phyloP scores from a whole-genome alignment of 2,113 vertebrate genomes.

The Carettochelys insculpta region DNA sequence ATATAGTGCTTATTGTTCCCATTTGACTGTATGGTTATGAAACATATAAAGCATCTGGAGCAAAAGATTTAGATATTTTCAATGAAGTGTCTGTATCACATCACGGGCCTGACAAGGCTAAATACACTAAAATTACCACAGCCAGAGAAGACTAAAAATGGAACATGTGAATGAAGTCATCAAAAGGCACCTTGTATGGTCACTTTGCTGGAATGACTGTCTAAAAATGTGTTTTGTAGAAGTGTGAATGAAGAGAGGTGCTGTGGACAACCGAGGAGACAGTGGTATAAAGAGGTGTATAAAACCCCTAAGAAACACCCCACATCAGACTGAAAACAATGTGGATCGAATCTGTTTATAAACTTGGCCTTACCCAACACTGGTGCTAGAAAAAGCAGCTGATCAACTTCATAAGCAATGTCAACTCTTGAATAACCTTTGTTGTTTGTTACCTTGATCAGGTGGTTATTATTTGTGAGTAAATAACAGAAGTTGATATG shows the following conservation, averaged over 20 bases:
- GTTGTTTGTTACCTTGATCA: too few species aligned
- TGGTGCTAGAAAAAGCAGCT: background rate
- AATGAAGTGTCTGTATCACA: background rate
- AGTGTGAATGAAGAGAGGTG: background rate
- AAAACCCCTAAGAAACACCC: background rate
- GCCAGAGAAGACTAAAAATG: background rate
- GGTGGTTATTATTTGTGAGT: background rate
- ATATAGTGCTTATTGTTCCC: background rate
- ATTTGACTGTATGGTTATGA: background rate
- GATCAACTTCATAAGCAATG: background rate
- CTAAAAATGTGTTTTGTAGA: background rate
- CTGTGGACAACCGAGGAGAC: background rate
- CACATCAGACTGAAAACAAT: background rate
- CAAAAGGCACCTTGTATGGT: background rate
- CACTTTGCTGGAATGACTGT: background rate
- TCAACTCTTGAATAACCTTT: background rate
- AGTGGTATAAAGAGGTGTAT: background rate
- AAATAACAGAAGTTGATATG: background rate
- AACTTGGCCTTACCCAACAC: background rate
- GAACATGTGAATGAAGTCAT: background rate
- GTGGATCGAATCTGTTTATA: background rate
- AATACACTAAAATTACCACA: background rate
- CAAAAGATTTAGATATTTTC: background rate
- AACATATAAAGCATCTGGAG: background rate
- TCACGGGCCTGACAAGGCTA: too few species aligned